A percentile compares a stretch with the other conserved stretches of the same genome.
These are phyloP conservation scores for Cryptomyrus ogoouensis DNA, from an alignment of 2,113 vertebrate genomes.

Conservation along the genomic window DNA sequence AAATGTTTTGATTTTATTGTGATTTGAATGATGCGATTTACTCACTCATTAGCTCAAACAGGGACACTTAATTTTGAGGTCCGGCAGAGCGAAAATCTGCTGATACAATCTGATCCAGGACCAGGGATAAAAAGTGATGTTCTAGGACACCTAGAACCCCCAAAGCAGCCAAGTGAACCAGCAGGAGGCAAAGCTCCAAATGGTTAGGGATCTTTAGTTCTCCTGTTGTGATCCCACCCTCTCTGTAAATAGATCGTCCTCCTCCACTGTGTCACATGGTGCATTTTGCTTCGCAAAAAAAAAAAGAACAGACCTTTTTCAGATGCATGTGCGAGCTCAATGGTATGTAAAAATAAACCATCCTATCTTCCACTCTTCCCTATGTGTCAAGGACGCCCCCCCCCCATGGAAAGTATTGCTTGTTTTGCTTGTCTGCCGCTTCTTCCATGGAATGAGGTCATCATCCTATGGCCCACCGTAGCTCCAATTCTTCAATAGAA, in stretches of 20 bases:
- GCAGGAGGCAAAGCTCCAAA: background rate
- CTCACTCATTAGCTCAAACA: background rate
- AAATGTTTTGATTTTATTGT: background rate
- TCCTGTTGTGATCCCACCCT: background rate
- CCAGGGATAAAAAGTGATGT: background rate
- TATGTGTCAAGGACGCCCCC: background rate
- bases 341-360: conserved; percentile 18
- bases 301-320: background rate
- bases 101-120: background rate
- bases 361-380: conserved; percentile 23
- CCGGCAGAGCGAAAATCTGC: background rate
- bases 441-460: background rate
- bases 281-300: background rate
- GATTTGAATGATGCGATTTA: background rate
- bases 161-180: background rate
- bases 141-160: background rate
- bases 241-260: background rate
- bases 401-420: background rate
- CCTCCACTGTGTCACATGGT: background rate
- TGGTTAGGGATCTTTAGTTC: background rate
- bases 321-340: background rate
- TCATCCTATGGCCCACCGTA: background rate
- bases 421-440: background rate
- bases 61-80: background rate
- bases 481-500: conserved; percentile 10